A percentile compares a stretch with the other conserved stretches of the same genome.
phyloP scores from a whole-genome alignment of 2,113 vertebrate species.

The Rutilus rutilus region DNA sequence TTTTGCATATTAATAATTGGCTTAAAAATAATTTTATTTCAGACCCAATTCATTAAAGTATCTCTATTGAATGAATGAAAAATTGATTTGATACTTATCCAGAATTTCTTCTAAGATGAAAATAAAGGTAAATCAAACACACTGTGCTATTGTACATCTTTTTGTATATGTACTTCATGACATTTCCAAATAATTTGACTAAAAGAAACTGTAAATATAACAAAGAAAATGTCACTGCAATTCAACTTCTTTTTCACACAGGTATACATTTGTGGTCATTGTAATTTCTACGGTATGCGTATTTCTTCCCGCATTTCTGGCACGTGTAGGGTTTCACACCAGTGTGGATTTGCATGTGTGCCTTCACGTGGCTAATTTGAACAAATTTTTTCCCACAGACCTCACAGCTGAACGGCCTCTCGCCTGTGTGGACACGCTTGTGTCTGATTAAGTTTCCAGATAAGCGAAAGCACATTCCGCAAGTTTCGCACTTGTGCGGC shows the following conservation, averaged over 20 bases:
- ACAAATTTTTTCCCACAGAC: conserved; percentile 49
- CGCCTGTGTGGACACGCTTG: conserved; percentile 67
- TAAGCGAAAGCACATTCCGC: conserved; percentile 45
- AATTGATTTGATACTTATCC: not conserved
- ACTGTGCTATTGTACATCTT: not conserved
- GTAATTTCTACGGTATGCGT: conserved; percentile 58
- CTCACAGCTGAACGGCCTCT: conserved; percentile 57
- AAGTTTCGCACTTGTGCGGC: conserved; percentile 46
- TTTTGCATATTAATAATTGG: not conserved
- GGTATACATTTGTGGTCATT: conserved; percentile 64
- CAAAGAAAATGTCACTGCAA: not conserved
- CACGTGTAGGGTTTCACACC: conserved; percentile 50
- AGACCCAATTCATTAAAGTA: not conserved
- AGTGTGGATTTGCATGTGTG: conserved; percentile 51
- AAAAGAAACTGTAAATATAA: not conserved
- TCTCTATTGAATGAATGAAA: not conserved
- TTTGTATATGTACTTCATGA: not conserved
- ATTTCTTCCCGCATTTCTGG: conserved; percentile 64
- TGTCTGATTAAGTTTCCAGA: conserved; percentile 55
- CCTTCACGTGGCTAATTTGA: conserved; percentile 48
- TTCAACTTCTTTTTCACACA: conserved; percentile 2
- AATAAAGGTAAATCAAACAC: not conserved
- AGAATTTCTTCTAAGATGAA: no score
- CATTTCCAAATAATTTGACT: not conserved
- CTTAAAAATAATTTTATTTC: not conserved